Evolutionary conservation across 1,140 invertebrate genomes (phyloP).

Genomic region (Monomorium pharaonis): DNA sequence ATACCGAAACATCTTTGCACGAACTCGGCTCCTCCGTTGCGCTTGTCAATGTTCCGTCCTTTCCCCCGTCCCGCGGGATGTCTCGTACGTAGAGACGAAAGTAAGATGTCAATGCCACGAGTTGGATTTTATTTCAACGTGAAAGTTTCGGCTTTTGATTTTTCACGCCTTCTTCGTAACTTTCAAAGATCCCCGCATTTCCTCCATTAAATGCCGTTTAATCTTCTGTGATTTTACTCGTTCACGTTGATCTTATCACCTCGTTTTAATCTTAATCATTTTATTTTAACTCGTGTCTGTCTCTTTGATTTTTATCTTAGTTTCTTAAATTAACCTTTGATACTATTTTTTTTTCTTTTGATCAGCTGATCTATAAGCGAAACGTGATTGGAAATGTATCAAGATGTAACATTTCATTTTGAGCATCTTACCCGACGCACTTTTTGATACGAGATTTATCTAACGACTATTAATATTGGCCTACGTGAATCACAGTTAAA

Average conservation of each 20-base stretch:
- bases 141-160: not conserved
- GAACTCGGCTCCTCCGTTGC: not conserved
- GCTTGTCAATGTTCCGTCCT: conserved; percentile 22
- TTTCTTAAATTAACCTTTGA: not conserved
- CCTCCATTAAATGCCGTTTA: conserved; percentile 4
- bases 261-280: not conserved
- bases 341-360: not conserved
- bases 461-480: not conserved
- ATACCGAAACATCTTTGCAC: conserved; percentile 7
- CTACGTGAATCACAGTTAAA: not conserved
- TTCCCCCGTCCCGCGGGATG: not conserved
- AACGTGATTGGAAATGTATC: not conserved
- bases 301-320: not conserved
- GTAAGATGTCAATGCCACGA: conserved; percentile 27
- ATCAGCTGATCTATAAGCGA: not conserved
- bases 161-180: not conserved
- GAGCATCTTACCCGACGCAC: not conserved
- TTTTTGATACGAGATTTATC: not conserved
- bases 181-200: not conserved
- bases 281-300: not conserved
- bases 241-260: not conserved
- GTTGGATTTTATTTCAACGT: conserved; percentile 44
- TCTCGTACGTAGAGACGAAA: not conserved
- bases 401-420: not conserved
- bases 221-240: not conserved